phyloP scores from a whole-genome alignment of 2,797 vertebrate species.

The Gymnocypris eckloni region DNA sequence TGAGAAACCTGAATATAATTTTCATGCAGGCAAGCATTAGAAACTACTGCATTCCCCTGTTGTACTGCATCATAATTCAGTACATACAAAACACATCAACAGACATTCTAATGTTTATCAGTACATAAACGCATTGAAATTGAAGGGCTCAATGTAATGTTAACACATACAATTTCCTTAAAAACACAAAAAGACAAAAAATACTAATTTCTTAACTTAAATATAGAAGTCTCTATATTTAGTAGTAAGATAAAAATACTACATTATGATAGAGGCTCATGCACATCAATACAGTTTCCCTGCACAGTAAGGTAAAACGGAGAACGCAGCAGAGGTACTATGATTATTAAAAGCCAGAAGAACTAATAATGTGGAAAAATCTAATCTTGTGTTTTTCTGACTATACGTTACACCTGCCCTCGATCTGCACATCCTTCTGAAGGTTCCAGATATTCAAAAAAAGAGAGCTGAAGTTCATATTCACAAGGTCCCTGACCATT shows the following conservation, averaged over 20 bases:
- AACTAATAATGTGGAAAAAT: slow-evolving; percentile 9
- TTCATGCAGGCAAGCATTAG: background rate
- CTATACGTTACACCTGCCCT: background rate
- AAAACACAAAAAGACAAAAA: background rate
- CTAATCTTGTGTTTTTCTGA: background rate
- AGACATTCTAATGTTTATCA: background rate
- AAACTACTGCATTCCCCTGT: background rate
- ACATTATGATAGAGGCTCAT: background rate
- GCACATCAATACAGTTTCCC: background rate
- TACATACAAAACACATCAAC: background rate
- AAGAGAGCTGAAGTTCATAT: slow-evolving; percentile 1
- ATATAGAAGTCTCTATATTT: background rate
- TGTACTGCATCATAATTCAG: background rate
- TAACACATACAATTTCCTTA: background rate
- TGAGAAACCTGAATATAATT: background rate
- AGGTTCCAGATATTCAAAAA: background rate
- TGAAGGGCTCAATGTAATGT: background rate
- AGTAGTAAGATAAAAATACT: background rate
- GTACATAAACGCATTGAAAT: background rate
- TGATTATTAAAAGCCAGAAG: background rate
- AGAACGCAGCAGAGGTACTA: background rate
- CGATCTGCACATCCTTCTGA: background rate
- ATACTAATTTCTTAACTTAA: background rate
- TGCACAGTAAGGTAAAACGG: background rate
- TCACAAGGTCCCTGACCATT: background rate